A percentile compares a stretch with the other conserved stretches of the same genome.
Evolutionary conservation across 1,140 invertebrate species (phyloP).

Genomic region (Bombus balteatus): DNA sequence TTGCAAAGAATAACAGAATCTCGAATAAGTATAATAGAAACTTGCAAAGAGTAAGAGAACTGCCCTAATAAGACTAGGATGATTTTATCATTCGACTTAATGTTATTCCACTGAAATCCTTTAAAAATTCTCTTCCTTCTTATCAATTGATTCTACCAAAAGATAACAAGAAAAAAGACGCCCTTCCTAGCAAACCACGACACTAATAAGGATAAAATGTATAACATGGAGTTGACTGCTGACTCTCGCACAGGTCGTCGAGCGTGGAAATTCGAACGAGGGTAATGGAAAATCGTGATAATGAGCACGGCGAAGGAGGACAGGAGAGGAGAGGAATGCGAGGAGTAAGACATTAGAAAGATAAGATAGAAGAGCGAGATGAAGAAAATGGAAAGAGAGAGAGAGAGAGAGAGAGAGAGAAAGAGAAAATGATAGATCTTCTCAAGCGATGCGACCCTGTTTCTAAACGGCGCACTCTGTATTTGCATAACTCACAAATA

Average conservation of each 20-base stretch:
- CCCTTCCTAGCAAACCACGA: background rate
- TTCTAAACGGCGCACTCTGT: constrained; percentile 45
- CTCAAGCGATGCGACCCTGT: constrained; percentile 61
- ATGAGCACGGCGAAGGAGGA: constrained; percentile 46
- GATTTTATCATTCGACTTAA: background rate
- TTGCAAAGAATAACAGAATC: too few species aligned
- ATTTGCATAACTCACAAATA: constrained; percentile 45
- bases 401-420: background rate
- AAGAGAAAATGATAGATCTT: constrained; percentile 11
- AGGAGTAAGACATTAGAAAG: constrained; percentile 34
- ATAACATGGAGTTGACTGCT: background rate
- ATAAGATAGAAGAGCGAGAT: constrained; percentile 10
- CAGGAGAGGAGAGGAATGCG: constrained; percentile 21
- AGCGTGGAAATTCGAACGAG: constrained; percentile 65
- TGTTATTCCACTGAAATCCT: background rate
- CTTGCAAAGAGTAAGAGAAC: background rate
- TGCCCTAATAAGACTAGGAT: too few species aligned
- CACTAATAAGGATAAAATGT: constrained; percentile 40
- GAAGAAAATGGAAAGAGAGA: constrained; percentile 1
- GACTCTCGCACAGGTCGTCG: background rate
- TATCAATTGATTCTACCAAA: background rate
- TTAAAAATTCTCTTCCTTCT: background rate
- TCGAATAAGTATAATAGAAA: too few species aligned
- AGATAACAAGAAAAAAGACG: background rate
- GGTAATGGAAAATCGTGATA: constrained; percentile 66